These are phyloP conservation scores for Nasonia oneida DNA, from an alignment of 2,888 invertebrate genomes.

Conservation along the genomic window DNA sequence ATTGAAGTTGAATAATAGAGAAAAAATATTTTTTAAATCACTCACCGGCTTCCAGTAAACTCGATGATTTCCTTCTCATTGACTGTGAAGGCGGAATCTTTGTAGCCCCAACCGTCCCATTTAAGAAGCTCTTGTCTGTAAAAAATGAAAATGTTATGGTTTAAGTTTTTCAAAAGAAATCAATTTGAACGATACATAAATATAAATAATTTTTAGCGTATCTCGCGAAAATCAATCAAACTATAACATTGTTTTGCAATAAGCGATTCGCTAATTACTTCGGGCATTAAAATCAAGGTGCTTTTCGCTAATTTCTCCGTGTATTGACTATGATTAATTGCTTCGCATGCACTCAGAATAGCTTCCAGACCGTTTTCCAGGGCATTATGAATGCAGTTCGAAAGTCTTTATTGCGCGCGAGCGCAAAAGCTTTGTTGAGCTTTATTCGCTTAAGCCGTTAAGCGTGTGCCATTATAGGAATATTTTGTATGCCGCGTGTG, in stretches of 20 bases:
- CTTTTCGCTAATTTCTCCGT: not conserved
- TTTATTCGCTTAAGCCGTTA: too few species aligned
- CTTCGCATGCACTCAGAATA: not conserved
- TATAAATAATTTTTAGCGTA: too few species aligned
- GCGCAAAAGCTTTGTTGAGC: too few species aligned
- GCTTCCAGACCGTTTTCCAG: not conserved
- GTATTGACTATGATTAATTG: too few species aligned
- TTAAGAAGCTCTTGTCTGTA: conserved; percentile 93
- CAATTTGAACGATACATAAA: too few species aligned
- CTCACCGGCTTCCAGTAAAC: conserved; percentile 93
- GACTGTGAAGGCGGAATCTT: conserved; percentile 92
- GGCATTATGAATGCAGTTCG: too few species aligned
- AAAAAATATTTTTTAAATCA: conserved; percentile 37
- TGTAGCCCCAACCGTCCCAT: conserved; percentile 99
- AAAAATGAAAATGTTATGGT: not conserved
- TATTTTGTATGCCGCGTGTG: too few species aligned
- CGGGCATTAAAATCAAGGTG: not conserved
- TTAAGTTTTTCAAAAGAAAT: too few species aligned
- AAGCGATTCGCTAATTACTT: not conserved
- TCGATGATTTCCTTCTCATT: conserved; percentile 84
- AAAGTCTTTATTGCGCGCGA: too few species aligned
- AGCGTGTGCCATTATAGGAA: too few species aligned
- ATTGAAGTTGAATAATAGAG: not conserved
- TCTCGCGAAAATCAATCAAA: too few species aligned
- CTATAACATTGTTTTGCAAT: not conserved